Percentiles rank a stretch among this genome's conserved stretches.
These are phyloP conservation scores for Meles meles DNA, from an alignment of 2,113 vertebrate genomes.

Conservation along the genomic window DNA sequence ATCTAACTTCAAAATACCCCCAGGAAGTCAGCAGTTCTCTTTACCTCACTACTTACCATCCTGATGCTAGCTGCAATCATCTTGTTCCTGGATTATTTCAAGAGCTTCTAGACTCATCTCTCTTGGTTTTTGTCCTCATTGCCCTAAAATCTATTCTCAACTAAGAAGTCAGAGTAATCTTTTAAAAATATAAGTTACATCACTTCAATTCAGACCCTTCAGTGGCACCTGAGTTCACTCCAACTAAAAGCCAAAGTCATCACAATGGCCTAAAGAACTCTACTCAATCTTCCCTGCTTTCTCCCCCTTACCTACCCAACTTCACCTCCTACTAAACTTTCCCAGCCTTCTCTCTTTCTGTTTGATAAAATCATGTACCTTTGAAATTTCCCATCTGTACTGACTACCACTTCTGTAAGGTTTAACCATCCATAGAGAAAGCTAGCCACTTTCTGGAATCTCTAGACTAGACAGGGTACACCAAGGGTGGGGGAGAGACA, in stretches of 20 bases:
- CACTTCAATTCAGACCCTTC: neutral
- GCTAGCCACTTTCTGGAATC: too few relatives aligned
- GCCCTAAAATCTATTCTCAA: neutral
- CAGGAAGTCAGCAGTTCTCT: neutral
- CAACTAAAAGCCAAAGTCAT: neutral
- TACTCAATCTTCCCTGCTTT: neutral
- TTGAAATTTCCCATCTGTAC: neutral
- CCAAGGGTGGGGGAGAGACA: accelerated
- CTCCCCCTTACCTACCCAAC: neutral
- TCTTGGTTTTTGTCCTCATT: neutral
- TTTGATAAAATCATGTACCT: neutral
- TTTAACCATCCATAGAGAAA: neutral
- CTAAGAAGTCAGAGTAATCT: neutral
- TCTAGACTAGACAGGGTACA: neutral
- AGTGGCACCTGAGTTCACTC: neutral
- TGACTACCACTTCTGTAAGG: neutral
- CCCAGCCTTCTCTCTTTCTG: neutral
- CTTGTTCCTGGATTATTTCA: neutral
- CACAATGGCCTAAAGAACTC: neutral
- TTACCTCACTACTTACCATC: neutral
- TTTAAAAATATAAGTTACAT: neutral
- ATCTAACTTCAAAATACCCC: neutral
- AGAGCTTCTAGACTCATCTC: neutral
- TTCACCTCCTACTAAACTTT: neutral
- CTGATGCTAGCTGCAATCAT: neutral